These are phyloP conservation scores for Sthenelais limicola DNA, from an alignment of 2,888 invertebrate species.

Conservation along the genomic window DNA sequence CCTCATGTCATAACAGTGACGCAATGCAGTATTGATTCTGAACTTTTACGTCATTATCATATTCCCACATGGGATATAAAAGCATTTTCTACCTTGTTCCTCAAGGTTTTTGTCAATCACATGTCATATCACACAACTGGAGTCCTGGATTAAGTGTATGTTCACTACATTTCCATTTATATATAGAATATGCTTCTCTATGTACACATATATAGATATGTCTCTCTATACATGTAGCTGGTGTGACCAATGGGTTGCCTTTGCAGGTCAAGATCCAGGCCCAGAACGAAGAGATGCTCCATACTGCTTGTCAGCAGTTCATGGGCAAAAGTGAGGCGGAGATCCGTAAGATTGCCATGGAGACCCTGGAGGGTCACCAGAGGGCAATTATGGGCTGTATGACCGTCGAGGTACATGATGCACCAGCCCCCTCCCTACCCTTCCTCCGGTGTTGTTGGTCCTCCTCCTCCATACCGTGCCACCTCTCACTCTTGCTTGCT, in stretches of 20 bases:
- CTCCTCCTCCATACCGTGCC: background rate
- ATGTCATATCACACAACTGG: too few species aligned
- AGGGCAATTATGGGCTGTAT: conserved; percentile 74
- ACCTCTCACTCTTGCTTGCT: background rate
- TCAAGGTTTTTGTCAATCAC: too few species aligned
- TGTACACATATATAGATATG: too few species aligned
- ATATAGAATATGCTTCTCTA: conserved; percentile 16
- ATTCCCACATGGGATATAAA: too few species aligned
- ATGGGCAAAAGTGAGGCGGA: conserved; percentile 71
- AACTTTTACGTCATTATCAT: too few species aligned
- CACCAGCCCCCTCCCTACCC: background rate
- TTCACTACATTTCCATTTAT: background rate
- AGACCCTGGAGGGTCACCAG: conserved; percentile 74
- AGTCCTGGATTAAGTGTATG: too few species aligned
- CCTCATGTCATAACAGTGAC: too few species aligned
- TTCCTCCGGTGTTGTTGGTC: background rate
- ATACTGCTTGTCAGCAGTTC: conserved; percentile 73
- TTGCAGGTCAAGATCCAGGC: conserved; percentile 77
- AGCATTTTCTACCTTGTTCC: too few species aligned
- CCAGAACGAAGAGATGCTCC: conserved; percentile 71
- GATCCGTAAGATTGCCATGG: conserved; percentile 70
- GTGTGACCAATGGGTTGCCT: background rate
- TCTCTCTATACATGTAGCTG: too few species aligned
- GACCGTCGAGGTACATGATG: conserved; percentile 68
- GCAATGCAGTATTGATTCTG: too few species aligned